A percentile compares a stretch with the other conserved stretches of the same genome.
phyloP scores from a whole-genome alignment of 2,888 invertebrate genomes.

The Eupithecia insigniata region DNA sequence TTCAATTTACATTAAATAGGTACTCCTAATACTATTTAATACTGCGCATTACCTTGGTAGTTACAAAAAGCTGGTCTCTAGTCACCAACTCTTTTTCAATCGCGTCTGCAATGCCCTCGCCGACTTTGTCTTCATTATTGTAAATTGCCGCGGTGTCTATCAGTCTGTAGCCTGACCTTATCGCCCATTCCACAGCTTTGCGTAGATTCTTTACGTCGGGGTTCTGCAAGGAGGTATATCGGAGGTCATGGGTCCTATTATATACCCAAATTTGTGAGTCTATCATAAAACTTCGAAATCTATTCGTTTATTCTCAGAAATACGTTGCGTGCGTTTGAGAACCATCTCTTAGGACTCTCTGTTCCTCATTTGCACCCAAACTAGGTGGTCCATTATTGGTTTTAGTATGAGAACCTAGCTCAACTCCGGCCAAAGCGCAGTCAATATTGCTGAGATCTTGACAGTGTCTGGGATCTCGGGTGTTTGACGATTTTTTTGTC shows the following conservation, averaged over 20 bases:
- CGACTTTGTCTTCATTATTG: slow-evolving; percentile 73
- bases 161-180: slow-evolving; percentile 66
- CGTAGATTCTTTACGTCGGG: slow-evolving; percentile 56
- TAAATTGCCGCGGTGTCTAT: slow-evolving; percentile 70
- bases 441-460: not conserved
- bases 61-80: slow-evolving; percentile 67
- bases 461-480: not conserved
- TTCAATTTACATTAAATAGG: not conserved
- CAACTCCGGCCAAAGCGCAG: not conserved
- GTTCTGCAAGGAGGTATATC: slow-evolving; percentile 42
- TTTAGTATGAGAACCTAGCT: no score
- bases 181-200: slow-evolving; percentile 57
- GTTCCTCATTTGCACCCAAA: not conserved
- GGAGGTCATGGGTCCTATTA: not conserved
- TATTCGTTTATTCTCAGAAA: not conserved
- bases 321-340: not conserved
- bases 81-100: slow-evolving; percentile 75
- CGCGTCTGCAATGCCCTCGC: slow-evolving; percentile 77
- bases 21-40: not conserved
- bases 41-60: slow-evolving; percentile 61
- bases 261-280: not conserved
- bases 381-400: not conserved
- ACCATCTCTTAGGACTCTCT: not conserved
- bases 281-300: not conserved
- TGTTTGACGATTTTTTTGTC: not conserved